These are phyloP conservation scores for Melanerpes aurifrons DNA, from an alignment of 2,113 vertebrate species.

Conservation along the genomic window DNA sequence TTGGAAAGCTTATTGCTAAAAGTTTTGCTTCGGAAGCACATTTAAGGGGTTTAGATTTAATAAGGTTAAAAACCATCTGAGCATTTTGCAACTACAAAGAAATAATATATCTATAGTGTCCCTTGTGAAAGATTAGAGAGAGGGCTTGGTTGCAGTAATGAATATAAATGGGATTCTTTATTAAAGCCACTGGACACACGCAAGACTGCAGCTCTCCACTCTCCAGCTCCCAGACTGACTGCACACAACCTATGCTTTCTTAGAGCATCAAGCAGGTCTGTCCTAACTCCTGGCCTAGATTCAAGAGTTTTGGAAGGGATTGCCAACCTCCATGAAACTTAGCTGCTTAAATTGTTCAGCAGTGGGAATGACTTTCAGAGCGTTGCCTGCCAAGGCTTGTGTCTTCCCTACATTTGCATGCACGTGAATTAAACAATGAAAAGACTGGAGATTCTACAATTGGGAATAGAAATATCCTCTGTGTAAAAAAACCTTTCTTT, in stretches of 20 bases:
- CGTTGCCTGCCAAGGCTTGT: constrained; percentile 9
- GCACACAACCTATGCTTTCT: constrained; percentile 18
- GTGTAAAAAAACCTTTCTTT: neutral
- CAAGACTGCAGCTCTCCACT: constrained; percentile 3
- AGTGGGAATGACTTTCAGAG: neutral
- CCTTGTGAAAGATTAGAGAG: constrained; percentile 61
- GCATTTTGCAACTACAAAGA: constrained; percentile 61
- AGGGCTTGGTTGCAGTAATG: constrained; percentile 43
- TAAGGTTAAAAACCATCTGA: constrained; percentile 64
- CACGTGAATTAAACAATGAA: constrained; percentile 19
- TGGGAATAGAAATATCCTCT: neutral
- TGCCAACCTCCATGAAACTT: neutral
- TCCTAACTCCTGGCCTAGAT: constrained; percentile 54
- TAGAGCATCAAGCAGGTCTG: neutral
- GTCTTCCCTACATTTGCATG: neutral
- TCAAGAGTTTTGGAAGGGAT: constrained; percentile 30
- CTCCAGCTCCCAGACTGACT: constrained; percentile 38
- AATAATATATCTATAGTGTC: constrained; percentile 54
- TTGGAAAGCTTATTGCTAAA: constrained; percentile 48
- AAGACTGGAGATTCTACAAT: neutral
- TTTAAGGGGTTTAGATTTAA: constrained; percentile 55
- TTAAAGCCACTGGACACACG: constrained; percentile 63
- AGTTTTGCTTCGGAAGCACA: constrained; percentile 64
- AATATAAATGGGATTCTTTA: constrained; percentile 66
- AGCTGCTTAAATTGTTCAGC: neutral